These are phyloP conservation scores for Numenius phaeopus DNA, from an alignment of 2,797 vertebrate genomes.

Conservation along the genomic window DNA sequence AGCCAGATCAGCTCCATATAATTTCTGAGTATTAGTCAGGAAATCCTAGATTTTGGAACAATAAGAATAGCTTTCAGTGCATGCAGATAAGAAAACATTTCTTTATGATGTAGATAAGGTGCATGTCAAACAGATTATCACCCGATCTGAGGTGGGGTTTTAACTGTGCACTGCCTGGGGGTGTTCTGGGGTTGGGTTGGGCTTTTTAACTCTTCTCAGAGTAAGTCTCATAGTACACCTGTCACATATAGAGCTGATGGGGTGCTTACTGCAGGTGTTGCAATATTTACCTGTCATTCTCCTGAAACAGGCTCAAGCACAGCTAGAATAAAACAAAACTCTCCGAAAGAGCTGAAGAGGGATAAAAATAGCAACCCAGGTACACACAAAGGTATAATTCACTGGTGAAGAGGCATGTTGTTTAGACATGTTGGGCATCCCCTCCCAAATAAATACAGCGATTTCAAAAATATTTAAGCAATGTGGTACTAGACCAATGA, in stretches of 20 bases:
- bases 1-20: constrained; percentile 89
- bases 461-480: not conserved
- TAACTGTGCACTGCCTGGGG: not conserved
- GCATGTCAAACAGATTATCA: not conserved
- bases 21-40: constrained; percentile 83
- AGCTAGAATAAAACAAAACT: not conserved
- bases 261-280: not conserved
- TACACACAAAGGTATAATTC: not conserved
- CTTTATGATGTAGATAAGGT: not conserved
- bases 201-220: not conserved
- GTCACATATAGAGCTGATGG: not conserved
- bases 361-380: not conserved
- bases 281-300: not conserved
- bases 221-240: not conserved
- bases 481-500: not conserved
- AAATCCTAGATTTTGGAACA: constrained; percentile 81
- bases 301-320: not conserved
- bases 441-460: not conserved
- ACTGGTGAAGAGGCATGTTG: not conserved
- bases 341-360: not conserved
- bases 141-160: not conserved
- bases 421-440: not conserved
- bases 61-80: not conserved
- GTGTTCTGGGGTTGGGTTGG: not conserved
- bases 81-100: not conserved